Evolutionary conservation across 2,888 invertebrate species (phyloP).

Genomic region (Creontiades dilutus): DNA sequence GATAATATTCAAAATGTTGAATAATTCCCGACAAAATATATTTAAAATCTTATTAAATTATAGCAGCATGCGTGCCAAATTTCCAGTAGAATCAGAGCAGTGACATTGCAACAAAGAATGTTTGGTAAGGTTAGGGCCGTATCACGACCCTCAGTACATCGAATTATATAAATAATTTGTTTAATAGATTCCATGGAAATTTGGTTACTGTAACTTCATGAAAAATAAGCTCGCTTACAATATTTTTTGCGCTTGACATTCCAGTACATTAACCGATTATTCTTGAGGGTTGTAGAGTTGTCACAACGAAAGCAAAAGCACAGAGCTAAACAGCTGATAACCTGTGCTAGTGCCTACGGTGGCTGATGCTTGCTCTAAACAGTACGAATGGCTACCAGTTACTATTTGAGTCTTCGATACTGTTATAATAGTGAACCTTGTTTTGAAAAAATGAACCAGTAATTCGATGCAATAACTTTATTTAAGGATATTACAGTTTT

Average conservation of each 20-base stretch:
- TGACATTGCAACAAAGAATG: conserved; percentile 76
- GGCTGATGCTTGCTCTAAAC: neutral
- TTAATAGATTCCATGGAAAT: conserved; percentile 21
- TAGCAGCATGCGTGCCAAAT: neutral
- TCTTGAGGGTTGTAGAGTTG: conserved; percentile 62
- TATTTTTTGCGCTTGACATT: conserved; percentile 75
- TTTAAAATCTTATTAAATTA: no score
- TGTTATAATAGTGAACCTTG: neutral
- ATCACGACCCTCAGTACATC: neutral
- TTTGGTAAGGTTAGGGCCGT: conserved; percentile 74
- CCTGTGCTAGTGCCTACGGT: conserved; percentile 44
- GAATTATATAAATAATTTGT: neutral
- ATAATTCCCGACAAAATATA: no score
- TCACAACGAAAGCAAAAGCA: conserved; percentile 72
- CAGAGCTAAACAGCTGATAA: conserved; percentile 74
- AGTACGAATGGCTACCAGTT: neutral
- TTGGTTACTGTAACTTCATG: conserved; percentile 8
- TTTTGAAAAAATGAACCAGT: no score
- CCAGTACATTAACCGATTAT: conserved; percentile 73
- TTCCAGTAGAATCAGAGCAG: conserved; percentile 64
- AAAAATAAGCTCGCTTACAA: conserved; percentile 73
- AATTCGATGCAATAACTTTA: no score
- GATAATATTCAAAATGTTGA: neutral
- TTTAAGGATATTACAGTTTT: no score
- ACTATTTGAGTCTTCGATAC: neutral